Evolutionary conservation across 2,888 invertebrate species (phyloP), one percentile per base, ranked within the genome.

Genomic region (Aethes cnicana): DNA sequence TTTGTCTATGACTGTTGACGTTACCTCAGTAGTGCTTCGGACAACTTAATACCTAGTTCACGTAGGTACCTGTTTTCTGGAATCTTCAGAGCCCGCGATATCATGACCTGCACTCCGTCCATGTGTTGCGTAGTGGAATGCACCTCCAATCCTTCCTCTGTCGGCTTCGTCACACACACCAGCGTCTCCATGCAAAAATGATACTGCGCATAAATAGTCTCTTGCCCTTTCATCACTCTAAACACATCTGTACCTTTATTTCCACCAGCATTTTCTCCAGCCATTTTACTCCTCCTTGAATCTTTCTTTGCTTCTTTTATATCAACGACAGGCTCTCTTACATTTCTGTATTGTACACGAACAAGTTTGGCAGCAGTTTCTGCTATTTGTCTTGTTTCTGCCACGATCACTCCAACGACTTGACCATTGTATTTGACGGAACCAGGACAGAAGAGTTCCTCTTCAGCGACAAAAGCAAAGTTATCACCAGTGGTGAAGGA

Each of bases 151-250:
- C 93, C 93, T 67, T 94, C 93, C 67, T 95, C 95, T 3, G 81
- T 84, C 0, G 95, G 95, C n/a, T 91, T 72, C 11, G 91, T 91
- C 0, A 93, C 82, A 63, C 92, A 92, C 1, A 85, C 86, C 42
- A 94, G 91, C 0, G 92, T 92, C 73, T 95, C 95, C 93, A 95
- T 94, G 7, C 91, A 90, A 61, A 91, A 94, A 71, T 95, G 95
- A 66, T 93, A 94, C 66, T 95, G 95, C 8, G 85, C 71, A 17
- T 91, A 91, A 53, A 90, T 74, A 30, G 87, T 76, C 42, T 90
- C 84, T 1, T 68, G 79, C 0, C 94, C 94, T 57, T 64, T 72
- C 9, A 90, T 83, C 6, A 70, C 57, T 53, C 90, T 84, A 7
- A 67, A 73, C 1, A 84, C 62, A 53, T 91, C 76, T 4, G 57